Base-by-base conservation (phyloP, 1,140 invertebrate species). In the Batillaria attramentaria region DNA sequence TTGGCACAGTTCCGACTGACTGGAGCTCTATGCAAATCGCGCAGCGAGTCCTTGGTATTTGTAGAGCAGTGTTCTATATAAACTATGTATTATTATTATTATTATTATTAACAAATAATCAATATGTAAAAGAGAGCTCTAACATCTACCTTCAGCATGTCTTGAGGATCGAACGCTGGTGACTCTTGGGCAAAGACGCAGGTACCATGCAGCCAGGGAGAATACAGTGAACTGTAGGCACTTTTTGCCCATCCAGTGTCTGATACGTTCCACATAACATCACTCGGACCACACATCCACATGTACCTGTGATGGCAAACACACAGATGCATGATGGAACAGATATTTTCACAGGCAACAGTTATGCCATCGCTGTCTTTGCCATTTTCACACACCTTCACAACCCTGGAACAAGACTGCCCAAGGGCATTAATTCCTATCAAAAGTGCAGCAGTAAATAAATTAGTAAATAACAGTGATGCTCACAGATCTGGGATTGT, bases 171-270 rank as follows among this genome's bases (percentile, higher is more conserved):
- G 88, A 92, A 90, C 72, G 72, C 86, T 6, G 75, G 24, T 77
- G 84, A 87, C 82, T 91, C 82, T 77, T 92, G 87, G 31, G 90
- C 83, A 83, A 92, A 93, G 24, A 90, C 87, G 79, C 90, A 90
- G 1, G 89, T 80, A 6, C 91, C 91, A 62, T 72, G 79, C 37
- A 90, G 86, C 90, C 92, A 92, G 2, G 92, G 91, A 6, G 87
- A 85, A 85, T 92, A 92, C 4, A 92, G 76, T 70, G 84, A 89
- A 31, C 87, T 88, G 83, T 89, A 93, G 6, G 91, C 91, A 72
- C 88, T 85, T 83, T 92, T 92, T 1, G 92, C 92, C 92, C 92
- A 93, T 1, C 92, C 92, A 28, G 91, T 88, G 81, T 93, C 92
- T 2, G 91, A 88, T 54, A 92, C 79, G 80, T 89, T 91, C 92